Evolutionary conservation across 2,797 vertebrate genomes (phyloP).

Genomic region (Enteromius radiatus): DNA sequence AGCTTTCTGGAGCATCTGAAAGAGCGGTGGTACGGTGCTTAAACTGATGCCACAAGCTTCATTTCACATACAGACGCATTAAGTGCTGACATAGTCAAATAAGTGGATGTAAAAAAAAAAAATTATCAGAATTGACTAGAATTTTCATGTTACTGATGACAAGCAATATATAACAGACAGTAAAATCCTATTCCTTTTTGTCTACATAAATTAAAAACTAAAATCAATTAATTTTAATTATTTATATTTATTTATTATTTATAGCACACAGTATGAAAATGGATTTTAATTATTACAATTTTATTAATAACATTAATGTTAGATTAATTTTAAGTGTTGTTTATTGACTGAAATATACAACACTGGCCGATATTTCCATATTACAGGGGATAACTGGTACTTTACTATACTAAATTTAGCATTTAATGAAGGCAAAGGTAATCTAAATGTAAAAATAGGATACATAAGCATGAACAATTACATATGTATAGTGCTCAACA

Average conservation of each 20-base stretch:
- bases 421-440: not conserved
- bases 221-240: not conserved
- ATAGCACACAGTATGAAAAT: not conserved
- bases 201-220: not conserved
- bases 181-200: not conserved
- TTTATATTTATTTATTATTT: too few relatives aligned
- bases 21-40: constrained; percentile 19
- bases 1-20: constrained; percentile 63
- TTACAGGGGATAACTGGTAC: not conserved
- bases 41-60: not conserved
- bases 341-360: not conserved
- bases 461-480: not conserved
- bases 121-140: not conserved
- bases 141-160: not conserved
- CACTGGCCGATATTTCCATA: not conserved
- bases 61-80: constrained; percentile 4
- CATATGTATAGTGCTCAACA: not conserved
- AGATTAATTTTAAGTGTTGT: not conserved
- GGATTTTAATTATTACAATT: not conserved
- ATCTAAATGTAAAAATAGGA: not conserved
- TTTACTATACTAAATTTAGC: not conserved
- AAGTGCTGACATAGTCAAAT: constrained; percentile 10
- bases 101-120: not conserved
- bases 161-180: not conserved
- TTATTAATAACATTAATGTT: not conserved